A percentile compares a stretch with the other conserved stretches of the same genome.
phyloP scores from a whole-genome alignment of 2,888 invertebrate genomes.

The Agapostemon virescens region DNA sequence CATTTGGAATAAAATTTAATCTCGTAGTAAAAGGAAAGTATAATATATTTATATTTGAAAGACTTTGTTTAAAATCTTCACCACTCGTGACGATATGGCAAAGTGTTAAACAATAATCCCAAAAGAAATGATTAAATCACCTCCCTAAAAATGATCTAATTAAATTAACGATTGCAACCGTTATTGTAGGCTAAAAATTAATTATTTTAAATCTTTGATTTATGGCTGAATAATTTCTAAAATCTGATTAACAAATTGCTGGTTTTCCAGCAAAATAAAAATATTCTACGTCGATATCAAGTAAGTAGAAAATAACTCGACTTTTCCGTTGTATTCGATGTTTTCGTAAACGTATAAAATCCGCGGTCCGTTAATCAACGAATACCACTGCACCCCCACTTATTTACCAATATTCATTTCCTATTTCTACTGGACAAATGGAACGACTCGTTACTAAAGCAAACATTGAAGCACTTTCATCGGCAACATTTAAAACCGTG shows the following conservation, averaged over 20 bases:
- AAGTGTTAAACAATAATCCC: no score
- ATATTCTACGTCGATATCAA: neutral
- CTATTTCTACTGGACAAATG: neutral
- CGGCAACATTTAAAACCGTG: neutral
- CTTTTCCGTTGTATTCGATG: no score
- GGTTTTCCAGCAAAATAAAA: neutral
- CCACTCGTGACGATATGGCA: no score
- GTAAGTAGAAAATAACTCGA: neutral
- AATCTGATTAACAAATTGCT: neutral
- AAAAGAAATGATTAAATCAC: no score
- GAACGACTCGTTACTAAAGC: neutral
- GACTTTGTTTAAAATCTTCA: no score
- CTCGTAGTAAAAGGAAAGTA: no score
- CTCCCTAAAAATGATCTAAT: no score
- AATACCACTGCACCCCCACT: neutral
- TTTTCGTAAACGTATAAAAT: neutral
- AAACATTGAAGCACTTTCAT: neutral
- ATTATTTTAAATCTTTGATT: no score
- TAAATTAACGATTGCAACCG: no score
- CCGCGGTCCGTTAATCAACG: neutral
- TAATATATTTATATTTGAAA: no score
- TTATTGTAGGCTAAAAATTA: no score
- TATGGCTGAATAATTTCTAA: neutral
- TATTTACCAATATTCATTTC: neutral
- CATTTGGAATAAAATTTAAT: no score